A percentile compares a stretch with the other conserved stretches of the same genome.
Evolutionary conservation across 30 jellyfish, hydroid and myxozoan genomes (phyloP).

Genomic region (Morbakka virulenta): DNA sequence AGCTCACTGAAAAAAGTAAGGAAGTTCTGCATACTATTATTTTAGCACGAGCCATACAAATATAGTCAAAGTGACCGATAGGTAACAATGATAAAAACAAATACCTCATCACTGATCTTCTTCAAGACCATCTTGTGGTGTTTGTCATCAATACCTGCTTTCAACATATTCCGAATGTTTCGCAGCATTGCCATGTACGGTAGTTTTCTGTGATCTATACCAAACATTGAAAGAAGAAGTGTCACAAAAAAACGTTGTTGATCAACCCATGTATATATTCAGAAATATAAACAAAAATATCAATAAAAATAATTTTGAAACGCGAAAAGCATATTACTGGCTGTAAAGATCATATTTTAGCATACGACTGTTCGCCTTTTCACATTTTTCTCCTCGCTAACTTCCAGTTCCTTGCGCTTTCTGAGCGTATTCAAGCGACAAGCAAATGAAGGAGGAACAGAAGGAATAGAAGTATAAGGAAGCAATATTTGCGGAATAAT

Average conservation of each 20-base stretch:
- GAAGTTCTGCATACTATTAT: too few species aligned
- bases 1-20: too few species aligned
- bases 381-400: too few species aligned
- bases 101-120: constrained; percentile 76
- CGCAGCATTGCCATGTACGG: constrained; percentile 98
- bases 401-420: too few species aligned
- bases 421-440: not conserved
- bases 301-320: not conserved
- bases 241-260: not conserved
- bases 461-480: not conserved
- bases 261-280: too few species aligned
- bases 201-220: constrained; percentile 76
- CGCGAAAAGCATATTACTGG: too few species aligned
- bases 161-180: constrained; percentile 80
- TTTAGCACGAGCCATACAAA: too few species aligned
- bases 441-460: not conserved
- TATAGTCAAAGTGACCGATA: too few species aligned
- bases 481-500: too few species aligned
- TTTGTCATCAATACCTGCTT: constrained; percentile 69
- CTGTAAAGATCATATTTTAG: too few species aligned
- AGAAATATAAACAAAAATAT: too few species aligned
- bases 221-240: not conserved
- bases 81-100: not conserved
- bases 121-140: constrained; percentile 68
- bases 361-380: too few species aligned